These are phyloP conservation scores for Baccha elongata DNA, from an alignment of 2,888 invertebrate species.

Conservation along the genomic window DNA sequence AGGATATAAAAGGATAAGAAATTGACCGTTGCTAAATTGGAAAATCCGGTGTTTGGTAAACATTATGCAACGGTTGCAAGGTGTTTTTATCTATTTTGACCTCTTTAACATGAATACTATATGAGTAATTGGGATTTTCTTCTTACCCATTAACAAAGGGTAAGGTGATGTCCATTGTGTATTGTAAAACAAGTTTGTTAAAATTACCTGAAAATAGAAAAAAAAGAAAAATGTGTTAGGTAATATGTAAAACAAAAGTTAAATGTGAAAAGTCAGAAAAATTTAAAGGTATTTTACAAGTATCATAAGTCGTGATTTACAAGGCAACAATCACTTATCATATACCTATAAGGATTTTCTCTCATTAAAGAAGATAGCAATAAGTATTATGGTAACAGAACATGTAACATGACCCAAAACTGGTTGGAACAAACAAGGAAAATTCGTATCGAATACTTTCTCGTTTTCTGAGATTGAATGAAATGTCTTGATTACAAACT, in stretches of 20 bases:
- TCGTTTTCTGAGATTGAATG: too few relatives aligned
- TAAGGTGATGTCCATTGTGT: neutral
- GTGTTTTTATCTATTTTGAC: neutral
- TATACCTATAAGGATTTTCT: too few relatives aligned
- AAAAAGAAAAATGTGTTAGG: conserved; percentile 3
- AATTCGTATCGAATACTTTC: too few relatives aligned
- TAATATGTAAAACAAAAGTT: neutral
- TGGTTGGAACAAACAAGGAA: too few relatives aligned
- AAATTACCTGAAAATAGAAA: conserved; percentile 46
- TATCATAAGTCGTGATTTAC: too few relatives aligned
- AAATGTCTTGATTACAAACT: too few relatives aligned
- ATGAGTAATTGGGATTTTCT: conserved; percentile 21
- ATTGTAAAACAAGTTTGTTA: neutral
- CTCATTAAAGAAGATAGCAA: too few relatives aligned
- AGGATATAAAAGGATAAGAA: conserved; percentile 51
- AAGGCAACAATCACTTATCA: too few relatives aligned
- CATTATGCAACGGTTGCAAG: conserved; percentile 57
- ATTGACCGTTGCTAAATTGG: conserved; percentile 45
- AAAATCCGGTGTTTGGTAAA: conserved; percentile 53
- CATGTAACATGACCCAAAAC: too few relatives aligned
- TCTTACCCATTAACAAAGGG: conserved; percentile 8
- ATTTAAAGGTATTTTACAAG: too few relatives aligned
- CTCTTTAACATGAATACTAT: conserved; percentile 22
- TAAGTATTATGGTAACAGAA: too few relatives aligned
- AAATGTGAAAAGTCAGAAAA: too few relatives aligned